Conservation (phyloP, 2,113 vertebrate genomes). For the Saccopteryx bilineata region DNA sequence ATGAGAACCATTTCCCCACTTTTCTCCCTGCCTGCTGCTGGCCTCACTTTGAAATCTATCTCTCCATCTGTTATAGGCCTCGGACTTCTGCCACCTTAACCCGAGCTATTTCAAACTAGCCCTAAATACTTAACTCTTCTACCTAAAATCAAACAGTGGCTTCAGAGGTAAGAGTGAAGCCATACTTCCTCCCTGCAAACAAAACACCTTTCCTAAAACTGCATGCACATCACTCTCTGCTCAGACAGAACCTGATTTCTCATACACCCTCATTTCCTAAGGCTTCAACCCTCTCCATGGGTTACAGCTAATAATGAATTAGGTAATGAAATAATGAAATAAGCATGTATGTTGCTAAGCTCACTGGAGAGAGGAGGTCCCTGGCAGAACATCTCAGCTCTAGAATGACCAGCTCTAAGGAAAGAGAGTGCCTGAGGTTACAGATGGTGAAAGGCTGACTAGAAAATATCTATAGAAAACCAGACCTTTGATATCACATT, state of each 20-base stretch:
- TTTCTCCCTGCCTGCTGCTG: not conserved
- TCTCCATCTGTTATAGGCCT: not conserved
- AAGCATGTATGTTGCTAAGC: not conserved
- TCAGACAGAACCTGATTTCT: not conserved
- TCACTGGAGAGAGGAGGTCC: not conserved
- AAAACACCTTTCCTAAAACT: not conserved
- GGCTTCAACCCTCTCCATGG: not conserved
- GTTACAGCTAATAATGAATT: not conserved
- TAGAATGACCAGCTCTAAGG: not conserved
- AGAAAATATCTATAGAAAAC: not conserved
- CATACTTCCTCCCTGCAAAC: not conserved
- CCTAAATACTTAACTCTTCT: not conserved
- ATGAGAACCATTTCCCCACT: not conserved
- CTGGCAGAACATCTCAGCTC: not conserved
- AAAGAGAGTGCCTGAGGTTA: not conserved
- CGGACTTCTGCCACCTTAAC: not conserved
- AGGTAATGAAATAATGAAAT: not conserved
- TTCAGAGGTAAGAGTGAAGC: not conserved
- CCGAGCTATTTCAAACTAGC: not conserved
- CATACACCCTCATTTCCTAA: not conserved
- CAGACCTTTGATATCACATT: too few relatives aligned
- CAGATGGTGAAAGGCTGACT: not conserved
- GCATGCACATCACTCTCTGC: too few relatives aligned
- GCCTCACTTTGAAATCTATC: not conserved
- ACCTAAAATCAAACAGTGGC: conserved; percentile 20